phyloP scores from a whole-genome alignment of 2,888 invertebrate genomes.

The Drosophila mercatorum region DNA sequence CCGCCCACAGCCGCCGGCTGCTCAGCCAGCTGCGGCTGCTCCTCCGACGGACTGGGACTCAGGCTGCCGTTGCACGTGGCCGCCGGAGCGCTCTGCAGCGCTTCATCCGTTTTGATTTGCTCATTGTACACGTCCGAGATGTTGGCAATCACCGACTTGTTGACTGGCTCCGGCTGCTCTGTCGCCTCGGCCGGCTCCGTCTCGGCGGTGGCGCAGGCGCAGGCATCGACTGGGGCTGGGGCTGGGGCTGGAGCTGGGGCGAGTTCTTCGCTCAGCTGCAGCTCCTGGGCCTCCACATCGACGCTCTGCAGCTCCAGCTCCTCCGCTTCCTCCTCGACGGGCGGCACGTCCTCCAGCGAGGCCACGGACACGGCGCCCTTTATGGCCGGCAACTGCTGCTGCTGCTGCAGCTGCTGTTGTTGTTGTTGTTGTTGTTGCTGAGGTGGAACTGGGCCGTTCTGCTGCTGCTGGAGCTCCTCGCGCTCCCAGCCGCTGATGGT shows the following conservation, averaged over 20 bases:
- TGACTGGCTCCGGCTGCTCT: slow-evolving; percentile 54
- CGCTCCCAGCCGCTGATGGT: slow-evolving; percentile 98
- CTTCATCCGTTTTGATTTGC: slow-evolving; percentile 83
- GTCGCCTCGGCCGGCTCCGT: background rate
- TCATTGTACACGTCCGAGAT: slow-evolving; percentile 85
- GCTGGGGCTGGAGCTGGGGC: background rate
- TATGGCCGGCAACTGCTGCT: slow-evolving; percentile 43
- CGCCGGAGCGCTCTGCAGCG: slow-evolving; percentile 50
- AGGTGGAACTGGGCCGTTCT: slow-evolving; percentile 53
- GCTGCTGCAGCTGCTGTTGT: slow-evolving; percentile 47
- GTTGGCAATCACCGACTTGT: slow-evolving; percentile 82
- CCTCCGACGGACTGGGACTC: slow-evolving; percentile 15
- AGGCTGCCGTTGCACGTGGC: slow-evolving; percentile 71
- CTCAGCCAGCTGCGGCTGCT: background rate
- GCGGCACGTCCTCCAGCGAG: slow-evolving; percentile 81
- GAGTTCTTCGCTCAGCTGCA: slow-evolving; percentile 8
- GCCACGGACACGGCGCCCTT: slow-evolving; percentile 68
- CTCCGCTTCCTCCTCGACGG: slow-evolving; percentile 71
- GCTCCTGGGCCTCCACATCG: slow-evolving; percentile 62
- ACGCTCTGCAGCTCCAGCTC: slow-evolving; percentile 42
- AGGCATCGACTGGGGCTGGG: slow-evolving; percentile 18
- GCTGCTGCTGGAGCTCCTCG: slow-evolving; percentile 85
- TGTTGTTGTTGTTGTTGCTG: slow-evolving; percentile 44
- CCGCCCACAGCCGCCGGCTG: slow-evolving; percentile 54
- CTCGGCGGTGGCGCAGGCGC: slow-evolving; percentile 22